Conservation (phyloP, 2,113 vertebrate species). For the Penelope pileata region DNA sequence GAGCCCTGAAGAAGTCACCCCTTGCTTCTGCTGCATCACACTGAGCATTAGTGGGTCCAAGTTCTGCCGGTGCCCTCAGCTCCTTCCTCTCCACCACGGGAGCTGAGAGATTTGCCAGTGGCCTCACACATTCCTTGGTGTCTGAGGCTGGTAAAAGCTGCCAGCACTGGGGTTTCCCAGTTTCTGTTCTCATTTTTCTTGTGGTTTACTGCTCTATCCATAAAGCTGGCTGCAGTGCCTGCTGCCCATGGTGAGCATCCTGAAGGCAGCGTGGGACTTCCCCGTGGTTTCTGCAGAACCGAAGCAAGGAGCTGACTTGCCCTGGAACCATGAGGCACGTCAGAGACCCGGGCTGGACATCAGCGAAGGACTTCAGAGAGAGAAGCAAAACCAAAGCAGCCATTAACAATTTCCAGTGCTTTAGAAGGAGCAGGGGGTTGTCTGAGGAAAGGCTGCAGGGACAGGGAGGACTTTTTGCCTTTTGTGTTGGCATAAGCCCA, state of each 20-base stretch:
- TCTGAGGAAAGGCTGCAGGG: neutral
- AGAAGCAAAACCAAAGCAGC: neutral
- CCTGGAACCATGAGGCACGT: neutral
- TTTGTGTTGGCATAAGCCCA: neutral
- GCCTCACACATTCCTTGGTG: neutral
- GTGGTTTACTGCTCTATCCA: neutral
- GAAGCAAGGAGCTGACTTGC: neutral
- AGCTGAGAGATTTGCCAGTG: neutral
- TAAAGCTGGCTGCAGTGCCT: neutral
- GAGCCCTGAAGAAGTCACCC: neutral
- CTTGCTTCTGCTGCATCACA: neutral
- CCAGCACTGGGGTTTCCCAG: neutral
- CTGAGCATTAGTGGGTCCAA: neutral
- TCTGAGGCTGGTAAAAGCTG: neutral
- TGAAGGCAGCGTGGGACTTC: neutral
- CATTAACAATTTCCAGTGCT: neutral
- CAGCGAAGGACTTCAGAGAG: neutral
- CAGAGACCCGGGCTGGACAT: neutral
- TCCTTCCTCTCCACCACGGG: accelerated
- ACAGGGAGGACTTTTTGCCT: neutral
- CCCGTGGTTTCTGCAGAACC: neutral
- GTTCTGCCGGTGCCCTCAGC: neutral
- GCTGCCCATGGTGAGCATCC: neutral
- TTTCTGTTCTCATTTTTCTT: neutral
- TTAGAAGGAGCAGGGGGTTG: neutral